These are phyloP conservation scores for Ranitomeya imitator DNA, from an alignment of 2,113 vertebrate genomes.

Conservation along the genomic window DNA sequence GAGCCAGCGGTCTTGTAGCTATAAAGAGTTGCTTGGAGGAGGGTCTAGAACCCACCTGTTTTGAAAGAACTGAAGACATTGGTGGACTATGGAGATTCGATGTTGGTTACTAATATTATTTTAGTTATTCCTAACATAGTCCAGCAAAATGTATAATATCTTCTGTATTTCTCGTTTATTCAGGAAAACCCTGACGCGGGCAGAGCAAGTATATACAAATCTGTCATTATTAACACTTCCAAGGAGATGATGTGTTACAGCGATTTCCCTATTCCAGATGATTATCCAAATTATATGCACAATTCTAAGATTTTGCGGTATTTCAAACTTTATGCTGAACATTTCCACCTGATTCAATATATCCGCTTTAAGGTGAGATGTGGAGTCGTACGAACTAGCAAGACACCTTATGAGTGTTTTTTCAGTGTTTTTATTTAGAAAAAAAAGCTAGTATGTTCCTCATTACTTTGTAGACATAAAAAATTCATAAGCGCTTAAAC, in stretches of 20 bases:
- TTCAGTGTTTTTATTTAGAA: no score
- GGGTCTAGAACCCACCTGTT: slow-evolving; percentile 78
- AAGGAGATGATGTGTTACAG: slow-evolving; percentile 95
- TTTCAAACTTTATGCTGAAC: slow-evolving; percentile 74
- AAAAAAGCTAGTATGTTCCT: no score
- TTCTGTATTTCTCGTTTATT: background rate
- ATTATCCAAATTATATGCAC: slow-evolving; percentile 83
- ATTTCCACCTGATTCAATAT: slow-evolving; percentile 79
- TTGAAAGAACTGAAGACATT: slow-evolving; percentile 77
- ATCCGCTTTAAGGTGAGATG: slow-evolving; percentile 80
- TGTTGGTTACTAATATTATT: slow-evolving; percentile 63
- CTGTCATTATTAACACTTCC: slow-evolving; percentile 83
- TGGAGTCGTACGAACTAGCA: background rate
- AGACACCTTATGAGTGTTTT: background rate
- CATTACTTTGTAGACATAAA: no score
- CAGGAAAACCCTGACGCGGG: slow-evolving; percentile 73
- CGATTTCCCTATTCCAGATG: slow-evolving; percentile 83
- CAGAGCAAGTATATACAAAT: slow-evolving; percentile 79
- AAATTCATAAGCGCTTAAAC: no score
- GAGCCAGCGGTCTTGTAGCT: slow-evolving; percentile 74
- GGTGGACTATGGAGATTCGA: slow-evolving; percentile 81
- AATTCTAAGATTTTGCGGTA: slow-evolving; percentile 81
- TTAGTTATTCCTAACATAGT: background rate
- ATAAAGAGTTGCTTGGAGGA: slow-evolving; percentile 81
- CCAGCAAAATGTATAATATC: no score